A percentile compares a stretch with the other conserved stretches of the same genome.
Conservation (phyloP, 1,140 invertebrate genomes). For the Zophobas morio region DNA sequence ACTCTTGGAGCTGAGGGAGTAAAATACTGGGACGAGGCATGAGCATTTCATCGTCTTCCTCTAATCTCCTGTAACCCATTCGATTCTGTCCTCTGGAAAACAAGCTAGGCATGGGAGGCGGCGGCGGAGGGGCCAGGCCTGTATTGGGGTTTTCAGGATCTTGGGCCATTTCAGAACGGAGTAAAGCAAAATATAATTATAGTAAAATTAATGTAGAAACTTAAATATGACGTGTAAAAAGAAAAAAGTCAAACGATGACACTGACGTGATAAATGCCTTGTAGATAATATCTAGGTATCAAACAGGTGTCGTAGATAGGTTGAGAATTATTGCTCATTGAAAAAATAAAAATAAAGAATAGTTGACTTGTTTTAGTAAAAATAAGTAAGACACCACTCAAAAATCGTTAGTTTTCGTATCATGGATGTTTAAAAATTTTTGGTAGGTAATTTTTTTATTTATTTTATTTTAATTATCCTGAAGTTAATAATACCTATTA, state of each 20-base stretch:
- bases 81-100: not conserved
- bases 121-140: constrained; percentile 9
- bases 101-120: constrained; percentile 18
- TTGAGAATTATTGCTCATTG: too few relatives aligned
- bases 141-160: constrained; percentile 19
- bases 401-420: too few relatives aligned
- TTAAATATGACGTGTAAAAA: constrained; percentile 25
- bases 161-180: constrained; percentile 7
- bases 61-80: constrained; percentile 57
- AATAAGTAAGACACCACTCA: too few relatives aligned
- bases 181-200: constrained; percentile 10
- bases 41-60: constrained; percentile 53
- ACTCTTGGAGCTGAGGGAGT: constrained; percentile 67
- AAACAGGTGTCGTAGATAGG: too few relatives aligned
- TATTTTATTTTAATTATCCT: too few relatives aligned
- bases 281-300: not conserved
- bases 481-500: too few relatives aligned
- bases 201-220: constrained; percentile 12
- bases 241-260: not conserved
- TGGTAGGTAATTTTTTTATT: too few relatives aligned
- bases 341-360: too few relatives aligned
- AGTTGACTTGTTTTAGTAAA: too few relatives aligned
- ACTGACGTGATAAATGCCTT: not conserved
- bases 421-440: too few relatives aligned
- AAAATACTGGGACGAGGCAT: constrained; percentile 63